Evolutionary conservation across 1,140 invertebrate genomes (phyloP).

Genomic region (Sarcophaga peregrina): DNA sequence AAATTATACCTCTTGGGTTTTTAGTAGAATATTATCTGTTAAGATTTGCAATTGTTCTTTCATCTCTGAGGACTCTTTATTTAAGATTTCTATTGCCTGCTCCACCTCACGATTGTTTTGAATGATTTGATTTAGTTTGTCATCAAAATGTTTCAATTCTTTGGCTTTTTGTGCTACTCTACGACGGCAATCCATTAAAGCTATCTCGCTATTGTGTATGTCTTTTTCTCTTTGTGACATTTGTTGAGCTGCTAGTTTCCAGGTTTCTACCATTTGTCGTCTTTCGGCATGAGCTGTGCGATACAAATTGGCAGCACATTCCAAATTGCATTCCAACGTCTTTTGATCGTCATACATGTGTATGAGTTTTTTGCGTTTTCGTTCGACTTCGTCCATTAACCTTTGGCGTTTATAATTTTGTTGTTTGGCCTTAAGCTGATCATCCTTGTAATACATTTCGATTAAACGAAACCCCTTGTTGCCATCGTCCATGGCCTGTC

Average conservation of each 20-base stretch:
- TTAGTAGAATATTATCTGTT: conserved; percentile 50
- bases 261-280: conserved; percentile 62
- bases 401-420: conserved; percentile 66
- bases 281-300: conserved; percentile 60
- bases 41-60: conserved; percentile 56
- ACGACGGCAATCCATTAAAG: conserved; percentile 45
- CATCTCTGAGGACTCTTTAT: conserved; percentile 54
- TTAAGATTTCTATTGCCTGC: conserved; percentile 53
- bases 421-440: conserved; percentile 70
- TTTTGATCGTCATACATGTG: conserved; percentile 61
- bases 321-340: conserved; percentile 61
- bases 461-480: conserved; percentile 72
- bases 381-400: conserved; percentile 62
- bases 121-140: conserved; percentile 54
- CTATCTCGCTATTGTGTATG: conserved; percentile 53
- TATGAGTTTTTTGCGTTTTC: conserved; percentile 53
- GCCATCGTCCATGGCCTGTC: conserved; percentile 70
- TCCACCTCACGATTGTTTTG: conserved; percentile 61
- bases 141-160: conserved; percentile 48
- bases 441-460: conserved; percentile 71
- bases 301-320: conserved; percentile 59
- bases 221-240: conserved; percentile 63
- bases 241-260: conserved; percentile 62
- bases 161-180: conserved; percentile 31
- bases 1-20: conserved; percentile 53